A percentile compares a stretch with the other conserved stretches of the same genome.
These are phyloP conservation scores for Thysanoteuthis rhombus DNA, from an alignment of 2,888 invertebrate genomes.

Conservation along the genomic window DNA sequence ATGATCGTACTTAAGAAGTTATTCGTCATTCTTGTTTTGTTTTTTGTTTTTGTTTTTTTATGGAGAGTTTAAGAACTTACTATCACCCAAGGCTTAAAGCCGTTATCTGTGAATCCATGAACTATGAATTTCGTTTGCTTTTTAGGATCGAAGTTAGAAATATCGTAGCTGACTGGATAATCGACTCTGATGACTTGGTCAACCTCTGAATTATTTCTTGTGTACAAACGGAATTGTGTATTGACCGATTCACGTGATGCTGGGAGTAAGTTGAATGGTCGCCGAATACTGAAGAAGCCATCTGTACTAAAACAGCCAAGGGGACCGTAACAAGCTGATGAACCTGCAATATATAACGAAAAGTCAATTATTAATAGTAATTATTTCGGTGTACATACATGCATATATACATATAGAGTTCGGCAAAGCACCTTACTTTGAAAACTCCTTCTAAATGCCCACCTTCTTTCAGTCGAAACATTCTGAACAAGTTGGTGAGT, in stretches of 20 bases:
- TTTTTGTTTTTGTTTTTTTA: no score
- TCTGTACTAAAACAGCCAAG: conserved; percentile 92
- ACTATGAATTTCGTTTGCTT: conserved; percentile 48
- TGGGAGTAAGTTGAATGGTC: conserved; percentile 52
- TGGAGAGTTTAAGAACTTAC: conserved; percentile 47
- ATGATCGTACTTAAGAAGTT: no score
- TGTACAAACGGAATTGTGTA: conserved; percentile 42
- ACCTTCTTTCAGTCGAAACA: no score
- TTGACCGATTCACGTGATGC: conserved; percentile 38
- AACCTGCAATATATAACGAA: conserved; percentile 41
- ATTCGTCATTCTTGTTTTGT: no score
- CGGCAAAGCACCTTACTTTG: no score
- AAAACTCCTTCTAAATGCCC: no score
- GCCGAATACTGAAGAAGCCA: conserved; percentile 76
- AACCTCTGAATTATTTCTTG: conserved; percentile 35
- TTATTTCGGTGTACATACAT: no score
- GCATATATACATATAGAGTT: no score
- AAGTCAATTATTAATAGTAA: no score
- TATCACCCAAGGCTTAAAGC: conserved; percentile 48
- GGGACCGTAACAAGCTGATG: conserved; percentile 82
- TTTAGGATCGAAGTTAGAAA: conserved; percentile 43
- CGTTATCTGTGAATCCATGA: conserved; percentile 55
- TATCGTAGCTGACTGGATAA: conserved; percentile 39
- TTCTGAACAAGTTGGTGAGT: no score
- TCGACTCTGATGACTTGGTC: conserved; percentile 41